These are phyloP conservation scores for Cataglyphis livida DNA, from an alignment of 2,888 invertebrate genomes.

Conservation along the genomic window DNA sequence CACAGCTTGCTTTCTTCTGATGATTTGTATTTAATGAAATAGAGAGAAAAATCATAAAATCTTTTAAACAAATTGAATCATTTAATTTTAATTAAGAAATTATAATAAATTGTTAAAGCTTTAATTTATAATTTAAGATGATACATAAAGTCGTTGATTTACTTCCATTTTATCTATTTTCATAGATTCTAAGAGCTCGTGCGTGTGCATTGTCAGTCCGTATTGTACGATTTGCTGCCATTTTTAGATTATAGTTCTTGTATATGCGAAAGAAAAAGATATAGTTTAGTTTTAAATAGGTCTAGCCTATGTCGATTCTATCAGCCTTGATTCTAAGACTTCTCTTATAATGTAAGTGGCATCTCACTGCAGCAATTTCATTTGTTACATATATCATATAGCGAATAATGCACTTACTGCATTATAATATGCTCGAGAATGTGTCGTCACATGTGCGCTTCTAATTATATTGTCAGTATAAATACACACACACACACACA, in stretches of 20 bases:
- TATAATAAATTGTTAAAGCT: constrained; percentile 27
- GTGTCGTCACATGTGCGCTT: background rate
- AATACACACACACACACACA: background rate
- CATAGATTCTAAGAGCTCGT: background rate
- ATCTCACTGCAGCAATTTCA: background rate
- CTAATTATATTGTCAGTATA: constrained; percentile 8
- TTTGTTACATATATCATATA: constrained; percentile 7
- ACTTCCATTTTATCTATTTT: constrained; percentile 7
- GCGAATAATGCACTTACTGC: background rate
- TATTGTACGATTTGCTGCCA: constrained; percentile 8
- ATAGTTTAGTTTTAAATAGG: constrained; percentile 8
- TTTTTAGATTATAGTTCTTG: constrained; percentile 27
- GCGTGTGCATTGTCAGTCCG: background rate
- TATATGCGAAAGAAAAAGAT: background rate
- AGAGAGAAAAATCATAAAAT: background rate
- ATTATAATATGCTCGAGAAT: background rate
- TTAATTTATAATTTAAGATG: constrained; percentile 28
- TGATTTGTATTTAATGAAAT: constrained; percentile 1
- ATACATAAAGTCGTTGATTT: background rate
- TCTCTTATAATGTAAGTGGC: background rate
- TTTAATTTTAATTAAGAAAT: background rate
- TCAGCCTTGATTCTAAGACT: constrained; percentile 2
- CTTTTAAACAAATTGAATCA: background rate
- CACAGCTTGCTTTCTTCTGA: background rate
- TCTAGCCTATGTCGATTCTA: background rate